Percentiles rank a stretch among this genome's conserved stretches.
Conservation (phyloP, 2,888 invertebrate genomes). For the Drosophila melanosoma region DNA sequence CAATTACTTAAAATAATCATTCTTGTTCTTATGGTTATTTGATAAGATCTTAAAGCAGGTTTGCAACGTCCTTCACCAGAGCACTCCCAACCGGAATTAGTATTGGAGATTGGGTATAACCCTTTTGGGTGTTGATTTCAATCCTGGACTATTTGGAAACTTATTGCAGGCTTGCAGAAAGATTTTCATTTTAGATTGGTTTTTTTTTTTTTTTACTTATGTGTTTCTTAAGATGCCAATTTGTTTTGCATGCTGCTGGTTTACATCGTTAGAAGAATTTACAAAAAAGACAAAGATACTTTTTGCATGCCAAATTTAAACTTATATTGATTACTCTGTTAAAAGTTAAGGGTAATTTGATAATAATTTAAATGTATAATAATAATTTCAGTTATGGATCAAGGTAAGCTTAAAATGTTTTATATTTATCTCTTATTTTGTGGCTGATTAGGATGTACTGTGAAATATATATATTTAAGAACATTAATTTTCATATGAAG, state of each 20-base stretch:
- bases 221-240: conserved; percentile 40
- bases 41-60: conserved; percentile 72
- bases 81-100: conserved; percentile 3
- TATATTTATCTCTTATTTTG: neutral
- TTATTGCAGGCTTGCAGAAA: conserved; percentile 32
- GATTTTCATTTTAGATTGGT: conserved; percentile 72
- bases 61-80: conserved; percentile 37
- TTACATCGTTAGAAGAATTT: neutral
- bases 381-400: neutral
- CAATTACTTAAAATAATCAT: conserved; percentile 80
- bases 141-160: conserved; percentile 29
- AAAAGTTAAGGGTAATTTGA: too few relatives aligned
- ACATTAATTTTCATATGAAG: conserved; percentile 7
- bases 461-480: neutral
- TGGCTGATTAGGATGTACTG: neutral
- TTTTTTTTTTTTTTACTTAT: conserved; percentile 4
- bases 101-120: conserved; percentile 37
- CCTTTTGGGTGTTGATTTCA: conserved; percentile 65
- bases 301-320: neutral
- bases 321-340: neutral
- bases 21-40: conserved; percentile 62
- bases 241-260: conserved; percentile 19
- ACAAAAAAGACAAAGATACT: neutral
- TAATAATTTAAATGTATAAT: too few relatives aligned
- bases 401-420: neutral